Evolutionary conservation across 2,888 invertebrate genomes (phyloP), one percentile per base, ranked within the genome.

Genomic region (Drosophila diplacantha): DNA sequence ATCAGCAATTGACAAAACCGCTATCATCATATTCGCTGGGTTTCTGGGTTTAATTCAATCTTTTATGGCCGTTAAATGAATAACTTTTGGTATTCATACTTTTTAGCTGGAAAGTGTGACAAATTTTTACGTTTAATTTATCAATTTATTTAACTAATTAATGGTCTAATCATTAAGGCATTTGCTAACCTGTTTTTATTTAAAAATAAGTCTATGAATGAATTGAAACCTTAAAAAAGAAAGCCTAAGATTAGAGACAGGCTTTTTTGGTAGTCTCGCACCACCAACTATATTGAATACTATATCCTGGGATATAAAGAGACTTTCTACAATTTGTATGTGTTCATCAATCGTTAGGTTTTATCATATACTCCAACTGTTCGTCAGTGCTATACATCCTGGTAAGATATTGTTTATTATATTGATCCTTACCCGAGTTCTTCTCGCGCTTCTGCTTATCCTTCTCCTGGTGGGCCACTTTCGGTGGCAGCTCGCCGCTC

Each of bases 361-460:
- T 26, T 8, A 3, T 8, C 26, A 26, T 8, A 26, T 26, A 3
- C 26, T 8, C 8, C 8, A 8, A 26, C 26, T 26, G 26, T 26
- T 26, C 8, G 8, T 2, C 24, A 29, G 29, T 29, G 12, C 16
- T 1, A 5, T 26, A n/a, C 0, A 16, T n/a, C 12, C 44, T 12
- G 7, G 12, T 22, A 4, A 5, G 16, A 29, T 29, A 14, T 14
- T 0, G 3, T 29, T 11, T 39, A 20, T 8, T 4, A 14, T 22
- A 7, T 29, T 18, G 3, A 8, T 12, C 62, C 81, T 84, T 69
- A 87, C 87, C 87, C 64, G 83, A 78, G 58, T 83, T 75, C 77
- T 87, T 85, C 53, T 87, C 86, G 29, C 83, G 85, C 71, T 87
- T 87, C 31, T 87, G 86, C 53, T 86, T 87, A 46, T 87, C 87